A percentile compares a stretch with the other conserved stretches of the same genome.
These are phyloP conservation scores for Archips xylosteana DNA, from an alignment of 2,888 invertebrate genomes.

Conservation along the genomic window DNA sequence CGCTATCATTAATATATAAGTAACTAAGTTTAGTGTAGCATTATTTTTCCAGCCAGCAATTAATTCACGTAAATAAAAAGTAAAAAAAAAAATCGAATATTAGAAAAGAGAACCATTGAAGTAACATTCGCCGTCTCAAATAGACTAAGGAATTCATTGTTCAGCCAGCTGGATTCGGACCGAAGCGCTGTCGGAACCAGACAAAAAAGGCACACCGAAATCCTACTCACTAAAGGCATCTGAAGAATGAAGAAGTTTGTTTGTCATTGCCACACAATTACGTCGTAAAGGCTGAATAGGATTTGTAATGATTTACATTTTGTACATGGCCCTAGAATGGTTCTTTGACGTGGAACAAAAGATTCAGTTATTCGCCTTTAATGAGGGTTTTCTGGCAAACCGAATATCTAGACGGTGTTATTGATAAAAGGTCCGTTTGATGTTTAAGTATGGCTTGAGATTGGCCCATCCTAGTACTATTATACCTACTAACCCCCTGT, in stretches of 20 bases:
- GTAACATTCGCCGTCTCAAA: not conserved
- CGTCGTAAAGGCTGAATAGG: not conserved
- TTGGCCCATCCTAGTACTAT: too few relatives aligned
- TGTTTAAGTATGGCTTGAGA: too few relatives aligned
- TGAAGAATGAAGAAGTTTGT: not conserved
- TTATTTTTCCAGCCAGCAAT: not conserved
- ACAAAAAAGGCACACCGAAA: not conserved
- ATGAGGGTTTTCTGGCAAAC: too few relatives aligned
- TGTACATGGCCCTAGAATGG: too few relatives aligned
- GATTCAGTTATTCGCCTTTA: too few relatives aligned
- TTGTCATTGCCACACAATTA: not conserved
- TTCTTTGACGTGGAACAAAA: too few relatives aligned
- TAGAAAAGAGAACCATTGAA: not conserved
- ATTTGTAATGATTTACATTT: not conserved
- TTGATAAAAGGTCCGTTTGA: too few relatives aligned
- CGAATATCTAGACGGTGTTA: too few relatives aligned
- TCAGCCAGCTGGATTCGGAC: constrained; percentile 3
- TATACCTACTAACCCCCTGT: too few relatives aligned
- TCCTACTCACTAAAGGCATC: not conserved
- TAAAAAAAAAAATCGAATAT: not conserved
- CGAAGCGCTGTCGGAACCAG: not conserved
- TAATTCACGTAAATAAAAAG: not conserved
- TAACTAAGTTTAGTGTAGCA: too few relatives aligned
- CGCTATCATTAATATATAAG: too few relatives aligned
- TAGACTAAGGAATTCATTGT: constrained; percentile 10